phyloP scores from a whole-genome alignment of 2,113 vertebrate genomes.

The Mobula hypostoma region DNA sequence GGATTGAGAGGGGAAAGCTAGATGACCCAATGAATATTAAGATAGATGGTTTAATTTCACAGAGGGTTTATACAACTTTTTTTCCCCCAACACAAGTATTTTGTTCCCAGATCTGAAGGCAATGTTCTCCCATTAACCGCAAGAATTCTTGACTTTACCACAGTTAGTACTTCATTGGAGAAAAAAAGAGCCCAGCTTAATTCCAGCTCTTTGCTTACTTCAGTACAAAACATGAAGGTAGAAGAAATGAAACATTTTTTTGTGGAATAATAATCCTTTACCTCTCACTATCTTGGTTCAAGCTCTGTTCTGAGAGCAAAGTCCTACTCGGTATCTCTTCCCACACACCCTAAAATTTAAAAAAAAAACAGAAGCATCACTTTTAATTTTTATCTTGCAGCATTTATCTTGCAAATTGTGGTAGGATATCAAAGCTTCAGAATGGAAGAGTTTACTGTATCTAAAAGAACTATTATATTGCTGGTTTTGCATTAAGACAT shows the following conservation, averaged over 20 bases:
- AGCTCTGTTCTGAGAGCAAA: neutral
- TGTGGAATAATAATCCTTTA: neutral
- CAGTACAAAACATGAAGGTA: neutral
- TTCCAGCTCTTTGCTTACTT: neutral
- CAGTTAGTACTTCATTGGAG: neutral
- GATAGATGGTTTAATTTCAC: neutral
- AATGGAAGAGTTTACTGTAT: neutral
- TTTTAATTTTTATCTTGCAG: neutral
- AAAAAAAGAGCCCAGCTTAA: neutral
- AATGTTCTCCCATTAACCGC: neutral
- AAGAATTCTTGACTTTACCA: neutral
- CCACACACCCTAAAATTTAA: neutral
- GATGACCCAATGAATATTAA: neutral
- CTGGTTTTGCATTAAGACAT: neutral
- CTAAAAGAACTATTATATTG: neutral
- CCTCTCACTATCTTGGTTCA: conserved; percentile 14
- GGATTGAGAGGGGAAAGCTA: neutral
- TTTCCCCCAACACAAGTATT: neutral
- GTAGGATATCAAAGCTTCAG: neutral
- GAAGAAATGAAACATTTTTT: neutral
- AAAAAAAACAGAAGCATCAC: neutral
- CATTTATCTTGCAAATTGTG: neutral
- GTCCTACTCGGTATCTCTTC: neutral
- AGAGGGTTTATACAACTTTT: too few species aligned
- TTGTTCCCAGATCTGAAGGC: neutral